Conservation (phyloP, 2,888 invertebrate species). For the Epicampocera succincta region DNA sequence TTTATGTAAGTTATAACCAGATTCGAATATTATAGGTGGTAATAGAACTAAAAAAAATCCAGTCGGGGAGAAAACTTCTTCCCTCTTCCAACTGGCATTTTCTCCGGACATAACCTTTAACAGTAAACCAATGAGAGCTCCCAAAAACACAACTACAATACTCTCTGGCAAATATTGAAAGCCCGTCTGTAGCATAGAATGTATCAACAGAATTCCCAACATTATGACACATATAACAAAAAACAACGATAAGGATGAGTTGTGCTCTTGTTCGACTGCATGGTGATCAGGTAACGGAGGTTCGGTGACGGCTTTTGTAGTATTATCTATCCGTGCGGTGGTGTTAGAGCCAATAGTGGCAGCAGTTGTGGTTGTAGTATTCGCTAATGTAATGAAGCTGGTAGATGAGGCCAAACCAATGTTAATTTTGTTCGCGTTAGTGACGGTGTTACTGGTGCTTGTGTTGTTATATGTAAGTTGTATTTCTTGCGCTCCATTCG, state of each 20-base stretch:
- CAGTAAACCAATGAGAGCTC: conserved; percentile 94
- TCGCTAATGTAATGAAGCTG: conserved; percentile 23
- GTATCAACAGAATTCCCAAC: conserved; percentile 95
- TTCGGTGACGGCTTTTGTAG: conserved; percentile 85
- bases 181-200: conserved; percentile 96
- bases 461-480: conserved; percentile 4
- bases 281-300: conserved; percentile 93
- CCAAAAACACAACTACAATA: conserved; percentile 97
- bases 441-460: conserved; percentile 26
- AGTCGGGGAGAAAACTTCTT: conserved; percentile 98
- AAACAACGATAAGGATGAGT: conserved; percentile 98
- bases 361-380: conserved; percentile 21
- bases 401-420: conserved; percentile 12
- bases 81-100: conserved; percentile 97
- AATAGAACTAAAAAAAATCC: conserved; percentile 97
- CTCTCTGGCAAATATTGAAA: conserved; percentile 99
- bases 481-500: neutral
- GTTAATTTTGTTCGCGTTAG: conserved; percentile 21
- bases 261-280: conserved; percentile 97
- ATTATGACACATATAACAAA: conserved; percentile 98
- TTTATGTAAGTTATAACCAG: conserved; percentile 99
- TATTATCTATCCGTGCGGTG: conserved; percentile 69
- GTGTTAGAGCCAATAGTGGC: conserved; percentile 41
- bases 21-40: conserved; percentile 99
- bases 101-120: conserved; percentile 92